Percentiles rank a stretch among this genome's conserved stretches.
phyloP scores from a whole-genome alignment of 1,140 invertebrate species.

The Zaprionus kolodkinae region DNA sequence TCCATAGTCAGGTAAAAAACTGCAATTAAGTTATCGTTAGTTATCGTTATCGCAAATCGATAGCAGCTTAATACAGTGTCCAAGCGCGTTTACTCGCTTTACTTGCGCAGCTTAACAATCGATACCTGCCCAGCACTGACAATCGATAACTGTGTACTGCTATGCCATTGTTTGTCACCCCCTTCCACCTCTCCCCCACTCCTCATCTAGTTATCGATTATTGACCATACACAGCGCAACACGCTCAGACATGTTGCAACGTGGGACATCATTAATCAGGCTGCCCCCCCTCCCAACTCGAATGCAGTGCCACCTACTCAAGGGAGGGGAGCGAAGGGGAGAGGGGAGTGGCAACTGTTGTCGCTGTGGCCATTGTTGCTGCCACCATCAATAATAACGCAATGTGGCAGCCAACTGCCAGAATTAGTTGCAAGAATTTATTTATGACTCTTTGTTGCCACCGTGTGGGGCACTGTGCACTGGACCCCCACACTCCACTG shows the following conservation, averaged over 20 bases:
- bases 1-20: not conserved
- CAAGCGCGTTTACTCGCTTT: too few relatives aligned
- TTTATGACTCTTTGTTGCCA: slow-evolving; percentile 77
- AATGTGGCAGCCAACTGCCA: slow-evolving; percentile 75
- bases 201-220: not conserved
- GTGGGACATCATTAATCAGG: slow-evolving; percentile 60
- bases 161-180: not conserved
- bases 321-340: not conserved
- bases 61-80: too few relatives aligned
- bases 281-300: too few relatives aligned
- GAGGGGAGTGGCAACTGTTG: slow-evolving; percentile 4
- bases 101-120: not conserved
- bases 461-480: slow-evolving; percentile 14
- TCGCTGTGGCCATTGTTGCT: slow-evolving; percentile 51
- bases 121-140: too few relatives aligned
- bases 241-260: slow-evolving; percentile 5
- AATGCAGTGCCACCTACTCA: too few relatives aligned
- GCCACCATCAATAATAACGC: slow-evolving; percentile 76
- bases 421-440: slow-evolving; percentile 79
- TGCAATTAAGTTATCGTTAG: too few relatives aligned
- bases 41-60: too few relatives aligned
- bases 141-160: too few relatives aligned
- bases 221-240: not conserved
- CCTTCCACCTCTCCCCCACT: not conserved
- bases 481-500: not conserved